Evolutionary conservation across 2,113 vertebrate genomes (phyloP).

Genomic region (Thalassarche chlororhynchos): DNA sequence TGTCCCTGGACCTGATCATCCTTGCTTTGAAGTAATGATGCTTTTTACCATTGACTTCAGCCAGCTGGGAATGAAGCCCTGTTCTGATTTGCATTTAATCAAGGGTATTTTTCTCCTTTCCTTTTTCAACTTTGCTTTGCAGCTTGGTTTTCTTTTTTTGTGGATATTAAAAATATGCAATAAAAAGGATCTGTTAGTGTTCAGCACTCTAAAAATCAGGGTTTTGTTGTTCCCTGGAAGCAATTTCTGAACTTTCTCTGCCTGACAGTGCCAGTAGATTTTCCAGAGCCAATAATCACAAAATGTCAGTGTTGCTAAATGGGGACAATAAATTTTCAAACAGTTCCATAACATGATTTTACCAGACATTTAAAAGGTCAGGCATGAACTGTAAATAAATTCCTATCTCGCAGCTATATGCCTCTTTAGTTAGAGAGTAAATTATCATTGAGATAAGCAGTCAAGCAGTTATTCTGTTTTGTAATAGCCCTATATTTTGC

Average conservation of each 20-base stretch:
- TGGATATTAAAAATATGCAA: neutral
- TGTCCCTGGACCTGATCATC: neutral
- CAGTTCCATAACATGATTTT: conserved; percentile 23
- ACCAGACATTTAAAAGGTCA: conserved; percentile 50
- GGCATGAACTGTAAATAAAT: conserved; percentile 50
- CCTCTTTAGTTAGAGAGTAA: conserved; percentile 16
- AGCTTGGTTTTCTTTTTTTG: neutral
- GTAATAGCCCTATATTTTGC: neutral
- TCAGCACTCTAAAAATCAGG: conserved; percentile 7
- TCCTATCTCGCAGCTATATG: neutral
- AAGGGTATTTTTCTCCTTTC: conserved; percentile 26
- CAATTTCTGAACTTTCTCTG: conserved; percentile 28
- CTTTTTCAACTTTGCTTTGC: conserved; percentile 16
- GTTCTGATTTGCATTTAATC: conserved; percentile 53
- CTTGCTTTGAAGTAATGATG: neutral
- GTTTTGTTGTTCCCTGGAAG: neutral
- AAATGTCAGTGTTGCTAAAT: conserved; percentile 56
- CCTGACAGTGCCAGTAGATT: neutral
- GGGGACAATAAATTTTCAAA: conserved; percentile 43
- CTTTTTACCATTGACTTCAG: neutral
- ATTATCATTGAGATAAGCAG: conserved; percentile 26
- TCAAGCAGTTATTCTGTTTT: neutral
- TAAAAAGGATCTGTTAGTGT: neutral
- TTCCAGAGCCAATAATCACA: conserved; percentile 39
- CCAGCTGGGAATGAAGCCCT: conserved; percentile 24